Evolutionary conservation across 2,888 invertebrate genomes (phyloP).

Genomic region (Acrobasis suavella): DNA sequence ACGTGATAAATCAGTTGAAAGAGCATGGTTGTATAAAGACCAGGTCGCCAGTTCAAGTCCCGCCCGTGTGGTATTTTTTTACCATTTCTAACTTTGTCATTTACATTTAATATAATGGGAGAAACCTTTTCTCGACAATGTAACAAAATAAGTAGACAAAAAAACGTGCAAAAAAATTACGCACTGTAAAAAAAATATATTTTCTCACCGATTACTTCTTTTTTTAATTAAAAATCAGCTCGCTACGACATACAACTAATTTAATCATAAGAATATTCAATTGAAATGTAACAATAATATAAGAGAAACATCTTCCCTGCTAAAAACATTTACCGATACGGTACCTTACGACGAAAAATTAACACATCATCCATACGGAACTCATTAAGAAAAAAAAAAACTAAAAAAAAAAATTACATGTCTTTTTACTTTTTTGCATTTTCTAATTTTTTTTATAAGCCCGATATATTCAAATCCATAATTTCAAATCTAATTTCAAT

Average conservation of each 20-base stretch:
- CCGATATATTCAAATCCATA: not conserved
- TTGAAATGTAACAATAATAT: slow-evolving; percentile 12
- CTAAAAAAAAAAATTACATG: not conserved
- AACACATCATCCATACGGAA: slow-evolving; percentile 11
- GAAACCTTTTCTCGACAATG: too few relatives aligned
- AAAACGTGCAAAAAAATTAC: not conserved
- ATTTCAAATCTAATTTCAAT: not conserved
- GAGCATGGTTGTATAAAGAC: too few relatives aligned
- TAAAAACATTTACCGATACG: slow-evolving; percentile 14
- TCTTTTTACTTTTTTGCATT: too few relatives aligned
- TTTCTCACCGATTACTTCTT: not conserved
- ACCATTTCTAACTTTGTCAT: too few relatives aligned
- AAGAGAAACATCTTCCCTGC: slow-evolving; percentile 13
- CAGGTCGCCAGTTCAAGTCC: too few relatives aligned
- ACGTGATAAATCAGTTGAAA: too few relatives aligned
- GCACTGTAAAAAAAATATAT: not conserved
- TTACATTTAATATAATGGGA: too few relatives aligned
- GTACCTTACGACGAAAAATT: slow-evolving; percentile 11
- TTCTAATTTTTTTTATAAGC: too few relatives aligned
- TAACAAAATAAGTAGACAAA: too few relatives aligned
- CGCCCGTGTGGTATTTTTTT: too few relatives aligned
- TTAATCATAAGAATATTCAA: slow-evolving; percentile 14
- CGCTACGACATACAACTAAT: slow-evolving; percentile 12
- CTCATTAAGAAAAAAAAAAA: slow-evolving; percentile 11
- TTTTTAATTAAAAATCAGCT: slow-evolving; percentile 3